phyloP scores from a whole-genome alignment of 1,140 invertebrate genomes.

The Lepidotrigona ventralis region DNA sequence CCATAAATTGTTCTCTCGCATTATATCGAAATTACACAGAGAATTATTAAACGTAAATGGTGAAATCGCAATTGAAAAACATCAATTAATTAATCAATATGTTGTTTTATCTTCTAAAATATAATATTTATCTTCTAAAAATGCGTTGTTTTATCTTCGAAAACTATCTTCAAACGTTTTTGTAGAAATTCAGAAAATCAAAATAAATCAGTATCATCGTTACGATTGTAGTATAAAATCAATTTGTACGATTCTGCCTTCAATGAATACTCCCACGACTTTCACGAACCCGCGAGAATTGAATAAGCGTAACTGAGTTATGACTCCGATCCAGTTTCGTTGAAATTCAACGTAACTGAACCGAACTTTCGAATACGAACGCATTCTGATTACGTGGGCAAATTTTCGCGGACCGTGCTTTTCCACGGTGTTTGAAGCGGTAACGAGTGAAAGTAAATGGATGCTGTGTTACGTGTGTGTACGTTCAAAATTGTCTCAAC shows the following conservation, averaged over 20 bases:
- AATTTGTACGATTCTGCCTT: background rate
- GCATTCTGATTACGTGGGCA: slow-evolving; percentile 29
- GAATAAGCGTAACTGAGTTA: background rate
- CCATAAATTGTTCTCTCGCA: background rate
- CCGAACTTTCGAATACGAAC: slow-evolving; percentile 22
- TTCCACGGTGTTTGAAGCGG: slow-evolving; percentile 25
- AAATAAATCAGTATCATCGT: background rate
- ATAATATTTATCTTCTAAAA: too few species aligned
- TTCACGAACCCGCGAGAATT: background rate
- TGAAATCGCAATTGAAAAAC: slow-evolving; percentile 1
- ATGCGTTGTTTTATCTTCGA: too few species aligned
- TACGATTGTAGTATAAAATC: too few species aligned
- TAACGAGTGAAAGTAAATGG: slow-evolving; percentile 63
- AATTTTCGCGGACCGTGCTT: slow-evolving; percentile 22
- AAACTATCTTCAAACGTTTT: too few species aligned
- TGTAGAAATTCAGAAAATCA: background rate
- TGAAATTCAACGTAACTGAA: background rate
- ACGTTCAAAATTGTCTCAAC: slow-evolving; percentile 15
- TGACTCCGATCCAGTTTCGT: background rate
- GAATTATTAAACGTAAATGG: background rate
- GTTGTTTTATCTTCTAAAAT: too few species aligned
- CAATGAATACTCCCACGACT: background rate
- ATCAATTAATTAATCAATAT: background rate
- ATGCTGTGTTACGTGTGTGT: slow-evolving; percentile 12
- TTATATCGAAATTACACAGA: background rate